These are phyloP conservation scores for Rotaria sp. DNA, from an alignment of 2,888 invertebrate species.

Conservation along the genomic window DNA sequence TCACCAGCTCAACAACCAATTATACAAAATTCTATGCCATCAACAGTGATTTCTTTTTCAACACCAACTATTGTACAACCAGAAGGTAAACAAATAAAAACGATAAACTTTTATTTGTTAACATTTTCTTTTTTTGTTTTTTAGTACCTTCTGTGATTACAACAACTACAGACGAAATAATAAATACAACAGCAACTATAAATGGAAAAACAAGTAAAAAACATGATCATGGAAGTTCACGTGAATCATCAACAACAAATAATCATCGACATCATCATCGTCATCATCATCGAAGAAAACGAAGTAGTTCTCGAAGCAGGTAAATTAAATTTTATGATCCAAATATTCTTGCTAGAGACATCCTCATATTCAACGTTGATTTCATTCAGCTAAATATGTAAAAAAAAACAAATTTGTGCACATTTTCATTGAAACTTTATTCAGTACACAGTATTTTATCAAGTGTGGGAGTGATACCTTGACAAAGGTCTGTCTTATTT, in stretches of 20 bases:
- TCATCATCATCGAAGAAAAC: neutral
- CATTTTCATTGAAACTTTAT: no score
- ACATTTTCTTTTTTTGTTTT: neutral
- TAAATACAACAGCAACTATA: neutral
- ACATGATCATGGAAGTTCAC: neutral
- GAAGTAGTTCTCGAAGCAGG: neutral
- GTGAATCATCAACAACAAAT: neutral
- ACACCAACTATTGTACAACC: neutral
- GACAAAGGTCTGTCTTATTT: no score
- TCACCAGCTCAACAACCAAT: neutral
- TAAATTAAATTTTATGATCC: neutral
- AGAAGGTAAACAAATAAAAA: neutral
- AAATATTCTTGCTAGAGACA: no score
- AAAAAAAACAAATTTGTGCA: no score
- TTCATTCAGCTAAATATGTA: no score
- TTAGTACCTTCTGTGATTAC: neutral
- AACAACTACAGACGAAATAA: constrained; percentile 3
- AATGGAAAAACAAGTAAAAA: neutral
- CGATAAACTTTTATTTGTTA: neutral
- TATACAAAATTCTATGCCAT: neutral
- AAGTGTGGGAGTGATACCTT: no score
- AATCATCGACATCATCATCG: neutral
- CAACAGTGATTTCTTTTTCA: neutral
- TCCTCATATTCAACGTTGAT: no score
- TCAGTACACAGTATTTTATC: no score